Conservation (phyloP, 1,140 invertebrate genomes). For the Drosophila repleta region DNA sequence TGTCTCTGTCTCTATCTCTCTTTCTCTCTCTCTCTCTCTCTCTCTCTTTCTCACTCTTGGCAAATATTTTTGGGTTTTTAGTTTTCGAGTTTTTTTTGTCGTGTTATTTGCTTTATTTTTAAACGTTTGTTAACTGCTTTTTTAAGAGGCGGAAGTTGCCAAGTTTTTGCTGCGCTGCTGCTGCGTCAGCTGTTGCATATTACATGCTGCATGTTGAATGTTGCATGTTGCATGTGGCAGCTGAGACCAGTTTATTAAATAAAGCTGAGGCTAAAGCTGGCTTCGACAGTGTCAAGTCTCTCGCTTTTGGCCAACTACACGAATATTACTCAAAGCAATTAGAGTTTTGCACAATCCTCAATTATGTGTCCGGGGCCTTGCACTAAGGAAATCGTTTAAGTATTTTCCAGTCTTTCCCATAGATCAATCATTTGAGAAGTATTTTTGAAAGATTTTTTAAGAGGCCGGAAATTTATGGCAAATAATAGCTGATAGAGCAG, state of each 20-base stretch:
- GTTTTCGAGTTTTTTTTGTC: conserved; percentile 29
- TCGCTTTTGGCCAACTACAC: conserved; percentile 10
- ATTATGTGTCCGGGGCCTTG: conserved; percentile 14
- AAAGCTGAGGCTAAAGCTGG: conserved; percentile 10
- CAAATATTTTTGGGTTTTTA: conserved; percentile 19
- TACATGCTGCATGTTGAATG: conserved; percentile 21
- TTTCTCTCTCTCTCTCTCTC: not conserved
- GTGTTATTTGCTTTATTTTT: conserved; percentile 44
- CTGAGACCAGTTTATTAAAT: conserved; percentile 56
- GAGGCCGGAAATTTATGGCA: too few species aligned
- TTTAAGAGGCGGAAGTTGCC: conserved; percentile 60
- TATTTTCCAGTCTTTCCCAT: not conserved
- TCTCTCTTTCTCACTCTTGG: not conserved
- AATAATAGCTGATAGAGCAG: too few species aligned
- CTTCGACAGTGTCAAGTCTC: conserved; percentile 46
- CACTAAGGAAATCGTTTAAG: conserved; percentile 15
- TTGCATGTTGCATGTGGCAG: conserved; percentile 10
- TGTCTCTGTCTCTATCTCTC: not conserved
- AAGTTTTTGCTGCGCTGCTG: conserved; percentile 33
- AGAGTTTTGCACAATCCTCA: conserved; percentile 40
- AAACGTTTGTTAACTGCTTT: conserved; percentile 55
- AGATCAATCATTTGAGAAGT: not conserved
- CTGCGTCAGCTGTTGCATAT: conserved; percentile 38
- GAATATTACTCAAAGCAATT: conserved; percentile 12
- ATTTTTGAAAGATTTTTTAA: too few species aligned